These are phyloP conservation scores for Pteropus alecto DNA, from an alignment of 2,113 vertebrate genomes.

Conservation along the genomic window DNA sequence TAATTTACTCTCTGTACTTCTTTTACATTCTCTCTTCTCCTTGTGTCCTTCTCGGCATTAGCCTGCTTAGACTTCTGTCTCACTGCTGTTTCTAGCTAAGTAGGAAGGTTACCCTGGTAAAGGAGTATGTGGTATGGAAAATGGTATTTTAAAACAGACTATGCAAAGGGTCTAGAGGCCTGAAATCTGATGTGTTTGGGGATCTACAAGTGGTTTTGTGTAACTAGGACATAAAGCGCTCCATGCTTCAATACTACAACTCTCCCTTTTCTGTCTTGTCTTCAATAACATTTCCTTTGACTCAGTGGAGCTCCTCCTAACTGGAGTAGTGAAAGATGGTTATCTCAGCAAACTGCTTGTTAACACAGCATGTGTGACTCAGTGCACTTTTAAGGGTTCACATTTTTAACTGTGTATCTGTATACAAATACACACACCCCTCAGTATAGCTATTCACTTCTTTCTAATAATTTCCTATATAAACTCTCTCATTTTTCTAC, in stretches of 20 bases:
- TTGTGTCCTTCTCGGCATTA: neutral
- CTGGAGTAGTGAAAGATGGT: neutral
- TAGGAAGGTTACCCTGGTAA: neutral
- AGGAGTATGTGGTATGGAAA: neutral
- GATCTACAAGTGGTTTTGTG: neutral
- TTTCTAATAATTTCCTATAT: neutral
- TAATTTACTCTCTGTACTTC: neutral
- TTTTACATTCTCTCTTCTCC: neutral
- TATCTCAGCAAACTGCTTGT: neutral
- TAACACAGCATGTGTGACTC: neutral
- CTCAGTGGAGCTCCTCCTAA: neutral
- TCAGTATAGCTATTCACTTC: neutral
- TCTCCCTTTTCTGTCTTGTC: neutral
- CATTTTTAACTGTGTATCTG: neutral
- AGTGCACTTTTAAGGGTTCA: neutral
- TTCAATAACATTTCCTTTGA: neutral
- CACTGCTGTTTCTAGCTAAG: neutral
- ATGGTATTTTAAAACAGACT: neutral
- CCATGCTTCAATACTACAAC: neutral
- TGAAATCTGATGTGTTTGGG: neutral
- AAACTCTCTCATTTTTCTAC: neutral
- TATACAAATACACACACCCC: fast-evolving
- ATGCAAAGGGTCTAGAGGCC: neutral
- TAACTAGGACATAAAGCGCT: neutral
- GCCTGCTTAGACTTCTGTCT: neutral